phyloP scores from a whole-genome alignment of 2,888 invertebrate genomes.

The Zhengitettix transpicula region DNA sequence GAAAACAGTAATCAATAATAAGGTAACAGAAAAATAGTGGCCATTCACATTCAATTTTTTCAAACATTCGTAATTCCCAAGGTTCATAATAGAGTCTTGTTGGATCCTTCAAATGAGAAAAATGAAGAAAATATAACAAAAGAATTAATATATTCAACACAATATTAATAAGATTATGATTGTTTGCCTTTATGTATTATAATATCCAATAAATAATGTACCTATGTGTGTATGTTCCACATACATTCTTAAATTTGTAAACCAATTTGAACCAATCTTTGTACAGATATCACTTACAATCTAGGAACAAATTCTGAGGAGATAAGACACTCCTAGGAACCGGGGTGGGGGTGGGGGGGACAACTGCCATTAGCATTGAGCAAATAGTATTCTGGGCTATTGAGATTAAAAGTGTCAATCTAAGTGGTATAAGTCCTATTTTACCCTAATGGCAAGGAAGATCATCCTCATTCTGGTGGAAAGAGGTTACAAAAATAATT shows the following conservation, averaged over 20 bases:
- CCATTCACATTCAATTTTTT: slow-evolving; percentile 99
- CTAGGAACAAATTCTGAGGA: background rate
- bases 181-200: background rate
- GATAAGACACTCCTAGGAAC: background rate
- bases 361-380: too few relatives aligned
- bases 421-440: too few relatives aligned
- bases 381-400: too few relatives aligned
- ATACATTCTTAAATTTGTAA: background rate
- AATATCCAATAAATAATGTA: background rate
- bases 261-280: too few relatives aligned
- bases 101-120: slow-evolving; percentile 28
- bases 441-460: too few relatives aligned
- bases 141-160: background rate
- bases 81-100: slow-evolving; percentile 87
- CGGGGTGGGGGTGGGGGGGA: too few relatives aligned
- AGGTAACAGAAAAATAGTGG: slow-evolving; percentile 91
- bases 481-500: too few relatives aligned
- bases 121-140: background rate
- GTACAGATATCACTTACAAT: background rate
- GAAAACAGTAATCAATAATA: slow-evolving; percentile 83
- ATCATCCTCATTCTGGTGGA: too few relatives aligned
- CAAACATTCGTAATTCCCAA: slow-evolving; percentile 94
- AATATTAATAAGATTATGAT: background rate
- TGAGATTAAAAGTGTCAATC: too few relatives aligned
- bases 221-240: too few relatives aligned